These are phyloP conservation scores for Diuraphis noxia DNA, from an alignment of 1,140 invertebrate species.

Conservation along the genomic window DNA sequence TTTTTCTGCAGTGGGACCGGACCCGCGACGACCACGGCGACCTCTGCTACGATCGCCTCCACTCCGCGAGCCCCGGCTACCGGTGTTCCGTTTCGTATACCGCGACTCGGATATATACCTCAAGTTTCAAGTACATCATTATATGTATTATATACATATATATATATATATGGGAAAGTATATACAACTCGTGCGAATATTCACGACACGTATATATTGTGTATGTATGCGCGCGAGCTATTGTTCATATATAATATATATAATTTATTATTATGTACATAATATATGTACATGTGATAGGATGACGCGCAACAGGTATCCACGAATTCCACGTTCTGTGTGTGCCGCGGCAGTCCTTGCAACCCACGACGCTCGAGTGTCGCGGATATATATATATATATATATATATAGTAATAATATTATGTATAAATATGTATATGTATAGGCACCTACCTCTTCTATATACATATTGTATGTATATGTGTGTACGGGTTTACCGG, in stretches of 20 bases:
- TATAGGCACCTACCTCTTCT: too few relatives aligned
- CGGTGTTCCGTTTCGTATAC: conserved; percentile 22
- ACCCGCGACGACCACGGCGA: background rate
- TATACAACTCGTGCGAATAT: conserved; percentile 7
- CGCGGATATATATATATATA: background rate
- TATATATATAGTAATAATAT: background rate
- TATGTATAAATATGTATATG: background rate
- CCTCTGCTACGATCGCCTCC: background rate
- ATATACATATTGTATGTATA: too few relatives aligned
- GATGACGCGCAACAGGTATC: conserved; percentile 30
- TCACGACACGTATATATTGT: conserved; percentile 27
- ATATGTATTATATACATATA: background rate
- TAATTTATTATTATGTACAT: background rate
- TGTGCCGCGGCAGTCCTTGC: background rate
- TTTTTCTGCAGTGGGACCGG: too few relatives aligned
- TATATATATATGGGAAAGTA: too few relatives aligned
- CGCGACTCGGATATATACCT: background rate
- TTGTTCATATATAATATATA: conserved; percentile 3
- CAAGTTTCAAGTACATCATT: background rate
- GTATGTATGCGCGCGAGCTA: background rate
- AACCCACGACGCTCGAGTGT: background rate
- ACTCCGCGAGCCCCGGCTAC: background rate
- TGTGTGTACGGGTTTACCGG: background rate
- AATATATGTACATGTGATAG: background rate
- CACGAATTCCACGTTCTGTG: conserved; percentile 37